Conservation (phyloP, 2,797 vertebrate genomes). For the Phoxinus dragarum region DNA sequence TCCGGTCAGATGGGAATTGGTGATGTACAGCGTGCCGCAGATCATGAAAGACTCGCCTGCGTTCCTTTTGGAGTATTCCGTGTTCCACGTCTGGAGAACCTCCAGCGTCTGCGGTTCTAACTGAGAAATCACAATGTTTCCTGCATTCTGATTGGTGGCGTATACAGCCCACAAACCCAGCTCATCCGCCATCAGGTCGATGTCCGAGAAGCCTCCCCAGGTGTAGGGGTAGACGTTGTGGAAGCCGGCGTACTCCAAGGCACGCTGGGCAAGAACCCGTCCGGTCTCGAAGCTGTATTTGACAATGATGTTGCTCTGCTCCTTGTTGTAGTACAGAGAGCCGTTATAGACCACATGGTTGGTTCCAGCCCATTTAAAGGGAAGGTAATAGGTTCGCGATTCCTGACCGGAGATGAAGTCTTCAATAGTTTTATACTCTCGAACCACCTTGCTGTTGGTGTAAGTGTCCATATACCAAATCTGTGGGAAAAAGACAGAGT, state of each 20-base stretch:
- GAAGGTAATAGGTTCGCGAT: conserved; percentile 95
- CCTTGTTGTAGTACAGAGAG: conserved; percentile 98
- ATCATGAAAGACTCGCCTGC: conserved; percentile 99
- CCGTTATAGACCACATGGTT: conserved; percentile 98
- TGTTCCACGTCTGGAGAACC: conserved; percentile 94
- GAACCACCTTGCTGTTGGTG: conserved; percentile 96
- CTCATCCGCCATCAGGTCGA: conserved; percentile 97
- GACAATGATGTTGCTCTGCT: conserved; percentile 98
- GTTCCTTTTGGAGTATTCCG: conserved; percentile 95
- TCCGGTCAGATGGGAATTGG: conserved; percentile 95
- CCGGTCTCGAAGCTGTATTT: conserved; percentile 95
- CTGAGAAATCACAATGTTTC: conserved; percentile 95
- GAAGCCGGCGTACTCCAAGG: conserved; percentile 95
- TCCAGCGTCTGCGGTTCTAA: conserved; percentile 92
- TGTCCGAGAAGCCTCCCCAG: conserved; percentile 97
- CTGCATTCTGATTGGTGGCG: conserved; percentile 97
- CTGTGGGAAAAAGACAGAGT: conserved; percentile 71
- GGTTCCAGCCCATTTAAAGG: conserved; percentile 98
- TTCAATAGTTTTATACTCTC: conserved; percentile 91
- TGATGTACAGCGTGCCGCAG: conserved; percentile 96
- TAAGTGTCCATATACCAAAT: conserved; percentile 99
- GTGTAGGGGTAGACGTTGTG: conserved; percentile 98
- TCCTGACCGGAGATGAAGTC: conserved; percentile 92
- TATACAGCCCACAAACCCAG: conserved; percentile 97
- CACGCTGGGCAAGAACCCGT: conserved; percentile 89